Evolutionary conservation across 2,888 invertebrate genomes (phyloP), one percentile per base, ranked within the genome.

Genomic region (Trichogramma evanescens): DNA sequence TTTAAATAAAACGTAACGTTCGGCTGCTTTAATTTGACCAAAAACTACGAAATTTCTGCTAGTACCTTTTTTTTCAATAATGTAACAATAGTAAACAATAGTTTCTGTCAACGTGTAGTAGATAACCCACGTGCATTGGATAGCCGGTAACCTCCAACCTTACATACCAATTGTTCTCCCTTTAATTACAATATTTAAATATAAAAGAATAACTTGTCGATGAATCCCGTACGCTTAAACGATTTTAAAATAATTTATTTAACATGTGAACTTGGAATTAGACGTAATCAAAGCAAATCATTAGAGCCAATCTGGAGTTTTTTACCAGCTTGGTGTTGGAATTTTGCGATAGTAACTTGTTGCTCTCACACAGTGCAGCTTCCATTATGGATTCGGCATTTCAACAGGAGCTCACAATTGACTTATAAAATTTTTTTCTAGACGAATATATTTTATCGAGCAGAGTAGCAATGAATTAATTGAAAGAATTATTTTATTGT

Each of bases 271-370:
- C 26, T 26, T 26, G 26, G 26, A 26, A 26, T 26, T 26, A 26
- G 26, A 26, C 3, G 26, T 26, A 26, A 26, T 26, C 26, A 26
- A 26, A 26, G 58, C 58, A 62, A 55, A 56, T 40, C 45, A 71
- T 74, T 74, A 75, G 73, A 74, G 72, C 74, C 72, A 74, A 58
- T 59, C 66, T 66, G 63, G 66, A 39, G 57, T 9, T 65, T 61
- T 45, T 71, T 67, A 57, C 66, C 56, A 61, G 62, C 59, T 71
- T 73, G 75, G 75, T 75, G 74, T 74, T 72, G 71, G 71, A 69
- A 73, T 69, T 57, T 69, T 74, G 73, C 74, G 63, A 75, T 10
- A 75, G 57, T 59, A 72, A 69, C 60, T 65, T 54, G 26, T 43
- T 41, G 49, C 10, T 56, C 50, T 10, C 53, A 6, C 9, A 7